Percentiles rank a stretch among this genome's conserved stretches.
These are phyloP conservation scores for Drosophila leonis DNA, from an alignment of 2,888 invertebrate species.

Conservation along the genomic window DNA sequence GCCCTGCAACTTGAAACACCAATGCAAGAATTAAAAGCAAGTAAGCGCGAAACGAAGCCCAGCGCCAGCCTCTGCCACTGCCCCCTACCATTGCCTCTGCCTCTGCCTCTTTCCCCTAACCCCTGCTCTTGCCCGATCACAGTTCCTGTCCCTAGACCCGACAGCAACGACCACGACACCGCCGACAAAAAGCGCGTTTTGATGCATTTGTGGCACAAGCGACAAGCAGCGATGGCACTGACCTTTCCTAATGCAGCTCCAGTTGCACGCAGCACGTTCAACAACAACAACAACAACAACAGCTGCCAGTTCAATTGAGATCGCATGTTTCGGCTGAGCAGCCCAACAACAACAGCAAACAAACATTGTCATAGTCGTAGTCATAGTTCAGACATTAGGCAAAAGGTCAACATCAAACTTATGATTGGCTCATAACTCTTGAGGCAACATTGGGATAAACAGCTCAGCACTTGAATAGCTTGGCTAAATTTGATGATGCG, in stretches of 20 bases:
- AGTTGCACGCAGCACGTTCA: slow-evolving; percentile 65
- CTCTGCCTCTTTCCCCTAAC: no score
- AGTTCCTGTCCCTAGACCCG: slow-evolving; percentile 47
- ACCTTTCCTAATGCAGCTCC: slow-evolving; percentile 79
- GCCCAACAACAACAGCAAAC: background rate
- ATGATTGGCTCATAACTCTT: slow-evolving; percentile 27
- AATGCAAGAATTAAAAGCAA: slow-evolving; percentile 81
- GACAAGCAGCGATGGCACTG: slow-evolving; percentile 70
- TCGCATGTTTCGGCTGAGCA: slow-evolving; percentile 28
- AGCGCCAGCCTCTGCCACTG: slow-evolving; percentile 13
- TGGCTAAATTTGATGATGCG: slow-evolving; percentile 37
- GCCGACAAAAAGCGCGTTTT: slow-evolving; percentile 79
- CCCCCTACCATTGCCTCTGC: background rate
- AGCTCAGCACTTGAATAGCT: slow-evolving; percentile 30
- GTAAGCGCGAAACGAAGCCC: slow-evolving; percentile 72
- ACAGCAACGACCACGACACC: slow-evolving; percentile 40
- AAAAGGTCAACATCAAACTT: slow-evolving; percentile 28
- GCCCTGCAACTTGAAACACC: slow-evolving; percentile 80
- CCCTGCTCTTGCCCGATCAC: slow-evolving; percentile 11
- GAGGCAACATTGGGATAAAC: slow-evolving; percentile 8
- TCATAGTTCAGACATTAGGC: slow-evolving; percentile 34
- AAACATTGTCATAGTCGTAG: slow-evolving; percentile 1
- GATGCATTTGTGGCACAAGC: slow-evolving; percentile 79
- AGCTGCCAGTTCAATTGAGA: slow-evolving; percentile 39
- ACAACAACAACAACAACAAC: slow-evolving; percentile 21